phyloP scores from a whole-genome alignment of 2,797 vertebrate genomes.

The Aldrovandia affinis region DNA sequence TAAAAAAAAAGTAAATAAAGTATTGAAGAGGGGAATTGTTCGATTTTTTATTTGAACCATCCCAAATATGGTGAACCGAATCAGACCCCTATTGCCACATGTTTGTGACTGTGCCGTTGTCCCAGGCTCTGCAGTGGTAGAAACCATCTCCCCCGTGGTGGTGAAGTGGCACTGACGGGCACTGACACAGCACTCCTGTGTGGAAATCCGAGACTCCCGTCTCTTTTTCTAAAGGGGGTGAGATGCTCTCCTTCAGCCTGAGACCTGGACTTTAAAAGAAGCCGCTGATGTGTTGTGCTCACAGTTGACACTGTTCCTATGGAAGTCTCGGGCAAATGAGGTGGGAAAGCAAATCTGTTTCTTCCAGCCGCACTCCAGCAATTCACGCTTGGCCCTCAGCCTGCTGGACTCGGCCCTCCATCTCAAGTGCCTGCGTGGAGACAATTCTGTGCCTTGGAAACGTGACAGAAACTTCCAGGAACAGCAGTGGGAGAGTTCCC shows the following conservation, averaged over 20 bases:
- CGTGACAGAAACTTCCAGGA: slow-evolving; percentile 40
- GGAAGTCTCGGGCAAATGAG: slow-evolving; percentile 48
- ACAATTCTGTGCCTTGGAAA: slow-evolving; percentile 54
- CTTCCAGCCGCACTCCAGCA: slow-evolving; percentile 31
- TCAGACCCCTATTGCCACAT: neutral
- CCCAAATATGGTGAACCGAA: neutral
- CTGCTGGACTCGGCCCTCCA: slow-evolving; percentile 44
- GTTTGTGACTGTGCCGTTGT: neutral
- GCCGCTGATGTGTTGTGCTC: slow-evolving; percentile 16
- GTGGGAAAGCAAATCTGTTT: slow-evolving; percentile 25
- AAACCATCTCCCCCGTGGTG: neutral
- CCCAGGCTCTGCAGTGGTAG: neutral
- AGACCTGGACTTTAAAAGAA: slow-evolving; percentile 26
- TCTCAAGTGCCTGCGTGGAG: slow-evolving; percentile 50
- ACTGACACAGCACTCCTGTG: neutral
- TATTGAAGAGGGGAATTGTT: neutral
- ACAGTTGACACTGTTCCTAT: slow-evolving; percentile 39
- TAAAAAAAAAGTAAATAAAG: neutral
- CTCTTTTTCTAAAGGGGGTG: neutral
- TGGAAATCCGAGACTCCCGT: neutral
- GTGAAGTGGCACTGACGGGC: neutral
- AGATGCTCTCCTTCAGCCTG: slow-evolving; percentile 7
- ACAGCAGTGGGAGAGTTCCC: slow-evolving; percentile 30
- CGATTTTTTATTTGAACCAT: neutral
- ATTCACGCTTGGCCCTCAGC: slow-evolving; percentile 55